Base-by-base conservation (phyloP, 2,113 vertebrate species). In the Illadopsis cleaveri region DNA sequence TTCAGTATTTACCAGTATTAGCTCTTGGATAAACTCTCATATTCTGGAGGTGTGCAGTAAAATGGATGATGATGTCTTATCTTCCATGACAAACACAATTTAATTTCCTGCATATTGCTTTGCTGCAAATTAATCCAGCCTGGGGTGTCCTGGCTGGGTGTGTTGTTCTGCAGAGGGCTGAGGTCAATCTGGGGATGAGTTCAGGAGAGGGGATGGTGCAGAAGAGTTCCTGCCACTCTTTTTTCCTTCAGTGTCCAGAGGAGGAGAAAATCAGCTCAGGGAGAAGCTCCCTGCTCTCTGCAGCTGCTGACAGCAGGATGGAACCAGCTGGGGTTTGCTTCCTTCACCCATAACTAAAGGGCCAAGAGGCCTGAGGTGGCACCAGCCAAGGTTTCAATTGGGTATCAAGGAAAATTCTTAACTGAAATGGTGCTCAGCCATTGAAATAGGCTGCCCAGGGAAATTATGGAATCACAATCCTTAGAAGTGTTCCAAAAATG, bases 1-100 rank as follows among this genome's bases (percentile, higher is more conserved):
- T 66, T 30, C n/a, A 18, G 1, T 85, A 44, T 78, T 91, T 89
- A 15, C 54, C 61, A 38, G 18, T 62, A 25, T 81, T 68, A 31
- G 13, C 16, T 60, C 47, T 71, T 62, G 70, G 61, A 48, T 68
- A 88, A 79, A 40, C 44, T 18, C 15, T 51, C 60, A 70, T 40
- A 47, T 93, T 96, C 94, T 88, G 81, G 62, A 89, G 56, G 35
- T 77, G 68, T 78, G 58, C 77, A 91, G 72, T 83, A 56, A 95
- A 66, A 86, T 83, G 28, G 68, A 71, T 40, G 62, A 24, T 72
- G 11, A 6, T 33, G 30, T 90, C 62, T 81, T 71, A 20, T 95
- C 68, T 85, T 96, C 56, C 44, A 30, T 79, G 68, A 61, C 44
- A 91, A 89, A 93, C 72, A 14, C 50, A 11, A 45, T 93, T 73